A percentile compares a stretch with the other conserved stretches of the same genome.
Conservation (phyloP, 2,113 vertebrate genomes). For the Turnix velox region DNA sequence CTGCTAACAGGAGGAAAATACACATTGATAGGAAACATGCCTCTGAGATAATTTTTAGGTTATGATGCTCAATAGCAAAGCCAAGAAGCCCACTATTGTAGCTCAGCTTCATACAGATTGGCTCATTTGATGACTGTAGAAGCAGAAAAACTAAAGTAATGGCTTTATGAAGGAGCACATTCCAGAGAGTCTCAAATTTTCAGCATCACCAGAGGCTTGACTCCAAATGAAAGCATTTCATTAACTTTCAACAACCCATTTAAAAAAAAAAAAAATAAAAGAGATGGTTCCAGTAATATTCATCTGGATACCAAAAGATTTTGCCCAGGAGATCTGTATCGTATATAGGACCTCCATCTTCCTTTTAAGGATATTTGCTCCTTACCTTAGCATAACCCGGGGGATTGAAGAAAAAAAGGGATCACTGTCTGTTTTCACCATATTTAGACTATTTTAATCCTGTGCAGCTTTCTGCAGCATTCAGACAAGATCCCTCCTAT, state of each 20-base stretch:
- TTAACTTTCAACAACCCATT: neutral
- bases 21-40: neutral
- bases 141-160: neutral
- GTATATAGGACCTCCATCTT: neutral
- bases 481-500: neutral
- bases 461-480: neutral
- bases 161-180: neutral
- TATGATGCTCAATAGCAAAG: neutral
- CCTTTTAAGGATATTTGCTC: neutral
- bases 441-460: neutral
- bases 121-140: neutral
- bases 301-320: neutral
- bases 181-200: neutral
- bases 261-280: neutral
- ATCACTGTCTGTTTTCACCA: neutral
- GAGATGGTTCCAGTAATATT: neutral
- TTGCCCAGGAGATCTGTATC: neutral
- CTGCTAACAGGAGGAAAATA: neutral
- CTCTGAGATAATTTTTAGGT: neutral
- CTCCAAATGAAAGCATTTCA: neutral
- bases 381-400: neutral
- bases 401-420: neutral
- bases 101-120: neutral
- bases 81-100: neutral
- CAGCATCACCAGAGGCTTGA: neutral